Percentiles rank a stretch among this genome's conserved stretches.
phyloP scores from a whole-genome alignment of 35 echinoderm and acorn worm species.

The Apostichopus californicus region DNA sequence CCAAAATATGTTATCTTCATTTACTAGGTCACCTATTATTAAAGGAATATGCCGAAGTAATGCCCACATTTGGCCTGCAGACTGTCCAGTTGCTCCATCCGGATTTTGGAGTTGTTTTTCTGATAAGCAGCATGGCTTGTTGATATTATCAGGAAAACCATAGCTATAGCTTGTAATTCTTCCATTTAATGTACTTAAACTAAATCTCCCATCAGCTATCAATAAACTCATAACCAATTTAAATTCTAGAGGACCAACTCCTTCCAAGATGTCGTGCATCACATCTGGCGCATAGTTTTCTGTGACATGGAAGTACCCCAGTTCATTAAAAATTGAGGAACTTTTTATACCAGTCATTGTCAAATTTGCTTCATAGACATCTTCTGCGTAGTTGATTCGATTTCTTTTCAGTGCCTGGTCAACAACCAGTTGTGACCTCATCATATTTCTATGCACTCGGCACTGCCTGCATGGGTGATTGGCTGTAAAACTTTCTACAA shows the following conservation, averaged over 20 bases:
- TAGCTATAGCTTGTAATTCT: conserved; percentile 60
- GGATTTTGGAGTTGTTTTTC: conserved; percentile 50
- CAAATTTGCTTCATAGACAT: conserved; percentile 7
- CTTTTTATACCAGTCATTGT: conserved; percentile 61
- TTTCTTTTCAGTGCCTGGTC: conserved; percentile 9
- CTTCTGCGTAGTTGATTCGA: conserved; percentile 21
- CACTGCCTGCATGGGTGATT: conserved; percentile 38
- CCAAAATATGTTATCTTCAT: conserved; percentile 15
- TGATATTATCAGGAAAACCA: conserved; percentile 52
- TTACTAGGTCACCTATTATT: conserved; percentile 50
- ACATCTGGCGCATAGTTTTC: conserved; percentile 52
- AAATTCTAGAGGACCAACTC: conserved; percentile 32
- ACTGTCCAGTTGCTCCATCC: conserved; percentile 37
- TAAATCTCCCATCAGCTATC: conserved; percentile 40
- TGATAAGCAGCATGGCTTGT: conserved; percentile 49
- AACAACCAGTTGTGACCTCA: conserved; percentile 21
- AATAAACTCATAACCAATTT: conserved; percentile 31
- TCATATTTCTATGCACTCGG: conserved; percentile 41
- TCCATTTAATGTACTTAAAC: conserved; percentile 40
- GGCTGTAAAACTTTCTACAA: conserved; percentile 50
- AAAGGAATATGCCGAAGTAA: conserved; percentile 50
- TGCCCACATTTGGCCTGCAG: conserved; percentile 65
- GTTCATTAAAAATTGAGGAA: conserved; percentile 28
- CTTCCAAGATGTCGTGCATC: conserved; percentile 68
- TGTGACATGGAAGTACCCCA: conserved; percentile 27